Percentiles rank a stretch among this genome's conserved stretches.
phyloP scores from a whole-genome alignment of 2,888 invertebrate species.

The Mimas tiliae region DNA sequence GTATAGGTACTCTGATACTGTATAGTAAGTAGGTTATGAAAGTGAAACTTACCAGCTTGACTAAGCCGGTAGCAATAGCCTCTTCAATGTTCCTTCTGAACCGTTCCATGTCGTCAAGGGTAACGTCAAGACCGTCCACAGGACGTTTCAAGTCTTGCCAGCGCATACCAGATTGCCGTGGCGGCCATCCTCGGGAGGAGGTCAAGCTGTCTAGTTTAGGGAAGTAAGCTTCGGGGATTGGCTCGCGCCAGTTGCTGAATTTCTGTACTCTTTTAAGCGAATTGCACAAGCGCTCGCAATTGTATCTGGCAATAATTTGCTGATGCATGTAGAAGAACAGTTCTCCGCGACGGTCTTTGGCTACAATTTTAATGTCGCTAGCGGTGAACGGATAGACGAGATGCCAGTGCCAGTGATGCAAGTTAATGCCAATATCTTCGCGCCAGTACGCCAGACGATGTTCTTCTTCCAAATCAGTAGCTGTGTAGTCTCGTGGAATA shows the following conservation, averaged over 20 bases:
- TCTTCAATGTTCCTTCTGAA: constrained; percentile 91
- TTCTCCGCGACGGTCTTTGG: constrained; percentile 91
- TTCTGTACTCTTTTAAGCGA: constrained; percentile 86
- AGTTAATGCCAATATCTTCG: constrained; percentile 92
- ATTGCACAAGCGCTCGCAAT: constrained; percentile 91
- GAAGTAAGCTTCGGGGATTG: constrained; percentile 91
- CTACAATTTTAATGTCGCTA: constrained; percentile 84
- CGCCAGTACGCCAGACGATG: constrained; percentile 93
- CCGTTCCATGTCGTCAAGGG: constrained; percentile 88
- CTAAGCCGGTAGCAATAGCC: constrained; percentile 89
- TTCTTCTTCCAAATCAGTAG: constrained; percentile 91
- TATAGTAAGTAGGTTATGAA: too few relatives aligned
- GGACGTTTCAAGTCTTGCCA: constrained; percentile 88
- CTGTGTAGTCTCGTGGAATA: constrained; percentile 91
- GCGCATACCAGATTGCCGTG: constrained; percentile 85
- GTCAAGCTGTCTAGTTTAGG: constrained; percentile 91
- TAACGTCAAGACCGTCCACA: constrained; percentile 84
- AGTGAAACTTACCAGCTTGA: constrained; percentile 76
- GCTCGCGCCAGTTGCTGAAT: constrained; percentile 87
- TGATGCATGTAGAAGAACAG: constrained; percentile 92
- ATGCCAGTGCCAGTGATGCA: constrained; percentile 94
- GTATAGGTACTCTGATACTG: too few relatives aligned
- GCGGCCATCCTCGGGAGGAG: constrained; percentile 89
- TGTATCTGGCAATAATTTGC: constrained; percentile 85
- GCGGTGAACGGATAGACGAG: constrained; percentile 89